A percentile compares a stretch with the other conserved stretches of the same genome.
Evolutionary conservation across 2,797 vertebrate genomes (phyloP).

Genomic region (Sebastolobus altivelis): DNA sequence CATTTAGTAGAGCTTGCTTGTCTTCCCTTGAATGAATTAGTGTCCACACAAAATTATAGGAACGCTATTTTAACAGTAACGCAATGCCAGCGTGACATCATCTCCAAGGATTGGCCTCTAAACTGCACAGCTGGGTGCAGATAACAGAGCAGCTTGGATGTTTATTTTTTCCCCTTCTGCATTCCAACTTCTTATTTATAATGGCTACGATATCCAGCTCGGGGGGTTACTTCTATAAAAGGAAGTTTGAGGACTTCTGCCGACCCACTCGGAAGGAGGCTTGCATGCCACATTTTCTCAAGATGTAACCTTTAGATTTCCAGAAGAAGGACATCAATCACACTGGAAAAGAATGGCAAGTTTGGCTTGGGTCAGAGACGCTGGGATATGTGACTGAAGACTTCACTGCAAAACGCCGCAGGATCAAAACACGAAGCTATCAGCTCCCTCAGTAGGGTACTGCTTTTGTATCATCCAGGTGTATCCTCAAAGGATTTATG

Average conservation of each 20-base stretch:
- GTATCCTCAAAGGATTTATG: slow-evolving; percentile 25
- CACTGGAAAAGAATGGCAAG: slow-evolving; percentile 42
- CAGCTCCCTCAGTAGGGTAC: not conserved
- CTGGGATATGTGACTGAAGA: slow-evolving; percentile 37
- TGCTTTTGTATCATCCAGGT: slow-evolving; percentile 26
- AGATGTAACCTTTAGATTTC: slow-evolving; percentile 74
- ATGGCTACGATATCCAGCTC: slow-evolving; percentile 75
- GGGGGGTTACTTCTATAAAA: slow-evolving; percentile 83
- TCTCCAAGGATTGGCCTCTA: slow-evolving; percentile 61
- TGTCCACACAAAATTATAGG: slow-evolving; percentile 36
- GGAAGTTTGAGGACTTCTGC: slow-evolving; percentile 77
- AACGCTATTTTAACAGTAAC: slow-evolving; percentile 57
- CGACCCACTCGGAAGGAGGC: slow-evolving; percentile 55
- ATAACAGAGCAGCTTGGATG: slow-evolving; percentile 72
- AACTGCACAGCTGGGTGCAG: slow-evolving; percentile 75
- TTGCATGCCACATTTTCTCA: slow-evolving; percentile 66
- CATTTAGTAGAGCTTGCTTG: slow-evolving; percentile 26
- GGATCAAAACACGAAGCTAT: slow-evolving; percentile 22
- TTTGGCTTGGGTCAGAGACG: slow-evolving; percentile 53
- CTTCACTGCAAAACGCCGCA: slow-evolving; percentile 9
- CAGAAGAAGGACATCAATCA: slow-evolving; percentile 65
- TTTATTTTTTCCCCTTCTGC: slow-evolving; percentile 78
- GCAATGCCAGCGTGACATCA: slow-evolving; percentile 74
- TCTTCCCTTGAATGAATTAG: slow-evolving; percentile 48
- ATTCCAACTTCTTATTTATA: slow-evolving; percentile 83